Percentiles rank a stretch among this genome's conserved stretches.
Conservation (phyloP, 1,140 invertebrate genomes). For the Ceratina australensis region DNA sequence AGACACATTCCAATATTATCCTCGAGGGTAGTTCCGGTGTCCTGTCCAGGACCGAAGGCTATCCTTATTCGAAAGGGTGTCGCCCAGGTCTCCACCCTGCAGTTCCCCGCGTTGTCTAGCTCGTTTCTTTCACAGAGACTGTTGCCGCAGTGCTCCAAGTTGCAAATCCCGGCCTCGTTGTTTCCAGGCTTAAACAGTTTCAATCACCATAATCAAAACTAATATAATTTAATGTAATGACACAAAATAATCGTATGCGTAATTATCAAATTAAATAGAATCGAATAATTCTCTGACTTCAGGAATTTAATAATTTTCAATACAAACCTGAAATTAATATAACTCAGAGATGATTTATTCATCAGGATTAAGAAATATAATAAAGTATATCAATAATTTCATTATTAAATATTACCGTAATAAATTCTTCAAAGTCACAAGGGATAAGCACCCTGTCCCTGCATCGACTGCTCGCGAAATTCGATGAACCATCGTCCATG, state of each 20-base stretch:
- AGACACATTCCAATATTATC: conserved; percentile 90
- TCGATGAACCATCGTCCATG: conserved; percentile 38
- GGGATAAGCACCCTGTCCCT: conserved; percentile 87
- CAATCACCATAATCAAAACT: neutral
- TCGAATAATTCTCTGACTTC: too few species aligned
- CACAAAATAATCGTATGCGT: too few species aligned
- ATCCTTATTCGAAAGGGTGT: conserved; percentile 89
- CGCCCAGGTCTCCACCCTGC: conserved; percentile 87
- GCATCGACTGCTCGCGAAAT: conserved; percentile 78
- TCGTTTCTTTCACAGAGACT: conserved; percentile 83
- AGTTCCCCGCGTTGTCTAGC: conserved; percentile 78
- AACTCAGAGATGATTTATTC: too few species aligned
- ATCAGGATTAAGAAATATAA: too few species aligned
- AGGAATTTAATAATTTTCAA: too few species aligned
- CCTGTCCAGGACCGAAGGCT: conserved; percentile 84
- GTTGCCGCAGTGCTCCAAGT: conserved; percentile 87
- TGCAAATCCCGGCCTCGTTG: conserved; percentile 82
- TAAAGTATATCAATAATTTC: too few species aligned
- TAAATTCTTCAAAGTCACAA: conserved; percentile 90
- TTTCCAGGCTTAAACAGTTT: conserved; percentile 77
- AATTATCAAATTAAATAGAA: too few species aligned
- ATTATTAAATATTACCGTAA: conserved; percentile 80
- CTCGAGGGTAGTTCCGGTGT: conserved; percentile 84
- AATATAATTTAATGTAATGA: too few species aligned
- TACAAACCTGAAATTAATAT: too few species aligned